Conservation (phyloP, 2,113 vertebrate species). For the Callaeas wilsoni region DNA sequence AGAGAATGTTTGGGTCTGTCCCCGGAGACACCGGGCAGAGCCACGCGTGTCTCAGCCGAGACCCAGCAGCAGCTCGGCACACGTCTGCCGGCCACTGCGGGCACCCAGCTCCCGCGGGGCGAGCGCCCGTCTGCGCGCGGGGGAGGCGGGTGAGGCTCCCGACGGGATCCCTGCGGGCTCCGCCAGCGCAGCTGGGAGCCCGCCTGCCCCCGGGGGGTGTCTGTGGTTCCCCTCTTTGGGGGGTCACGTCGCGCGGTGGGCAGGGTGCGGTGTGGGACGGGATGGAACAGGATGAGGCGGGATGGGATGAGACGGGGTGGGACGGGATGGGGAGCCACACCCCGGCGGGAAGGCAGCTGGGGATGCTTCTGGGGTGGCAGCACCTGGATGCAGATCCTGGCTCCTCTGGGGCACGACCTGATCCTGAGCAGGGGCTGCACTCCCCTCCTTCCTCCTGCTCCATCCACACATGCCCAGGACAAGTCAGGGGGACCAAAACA, state of each 20-base stretch:
- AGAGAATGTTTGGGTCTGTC: background rate
- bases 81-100: background rate
- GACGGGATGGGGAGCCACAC: background rate
- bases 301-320: background rate
- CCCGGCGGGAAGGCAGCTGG: background rate
- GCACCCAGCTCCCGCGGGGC: background rate
- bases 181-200: background rate
- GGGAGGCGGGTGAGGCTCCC: background rate
- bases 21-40: background rate
- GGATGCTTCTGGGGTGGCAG: background rate
- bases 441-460: background rate
- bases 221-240: conserved; percentile 11
- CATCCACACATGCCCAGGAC: background rate
- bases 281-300: background rate
- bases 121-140: accelerated
- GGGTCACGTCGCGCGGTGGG: background rate
- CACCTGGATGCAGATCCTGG: background rate
- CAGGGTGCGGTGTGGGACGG: background rate
- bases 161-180: background rate
- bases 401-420: background rate
- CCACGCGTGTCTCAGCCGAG: background rate
- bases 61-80: background rate
- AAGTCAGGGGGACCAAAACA: too few species aligned
- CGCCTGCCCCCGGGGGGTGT: background rate
- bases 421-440: accelerated